A percentile compares a stretch with the other conserved stretches of the same genome.
These are phyloP conservation scores for Apteryx owenii DNA, from an alignment of 2,113 vertebrate species.

Conservation along the genomic window DNA sequence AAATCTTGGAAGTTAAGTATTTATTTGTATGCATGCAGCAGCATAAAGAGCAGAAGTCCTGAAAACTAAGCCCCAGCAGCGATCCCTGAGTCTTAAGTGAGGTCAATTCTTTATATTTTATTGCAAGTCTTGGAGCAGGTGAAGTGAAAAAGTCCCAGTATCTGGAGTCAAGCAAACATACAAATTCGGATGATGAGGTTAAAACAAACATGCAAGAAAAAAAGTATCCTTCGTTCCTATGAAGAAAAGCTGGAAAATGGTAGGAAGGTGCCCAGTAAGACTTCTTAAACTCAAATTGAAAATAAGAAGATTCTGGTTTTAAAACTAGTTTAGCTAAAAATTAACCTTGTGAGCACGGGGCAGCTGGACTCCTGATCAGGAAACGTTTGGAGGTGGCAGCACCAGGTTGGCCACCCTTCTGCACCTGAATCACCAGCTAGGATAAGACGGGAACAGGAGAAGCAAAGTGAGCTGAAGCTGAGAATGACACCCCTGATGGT, in stretches of 20 bases:
- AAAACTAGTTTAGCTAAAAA: neutral
- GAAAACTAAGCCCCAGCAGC: neutral
- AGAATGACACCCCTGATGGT: neutral
- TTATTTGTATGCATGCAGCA: neutral
- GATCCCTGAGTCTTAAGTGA: neutral
- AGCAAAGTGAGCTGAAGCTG: neutral
- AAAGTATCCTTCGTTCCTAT: neutral
- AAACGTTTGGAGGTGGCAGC: neutral
- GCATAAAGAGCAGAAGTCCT: neutral
- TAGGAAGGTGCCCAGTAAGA: neutral
- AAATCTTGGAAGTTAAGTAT: neutral
- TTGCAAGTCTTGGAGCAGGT: neutral
- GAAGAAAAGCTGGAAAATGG: neutral
- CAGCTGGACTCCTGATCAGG: neutral
- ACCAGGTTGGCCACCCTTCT: neutral
- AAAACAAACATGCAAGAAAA: neutral
- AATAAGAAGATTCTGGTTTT: neutral
- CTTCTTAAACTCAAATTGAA: neutral
- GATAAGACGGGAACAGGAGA: neutral
- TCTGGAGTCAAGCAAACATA: neutral
- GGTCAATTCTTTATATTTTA: neutral
- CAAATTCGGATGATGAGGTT: neutral
- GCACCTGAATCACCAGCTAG: neutral
- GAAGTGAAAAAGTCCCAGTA: neutral
- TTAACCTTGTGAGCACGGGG: fast-evolving